Evolutionary conservation across 2,113 vertebrate species (phyloP), one percentile per base, ranked within the genome.

Genomic region (Albula goreensis): DNA sequence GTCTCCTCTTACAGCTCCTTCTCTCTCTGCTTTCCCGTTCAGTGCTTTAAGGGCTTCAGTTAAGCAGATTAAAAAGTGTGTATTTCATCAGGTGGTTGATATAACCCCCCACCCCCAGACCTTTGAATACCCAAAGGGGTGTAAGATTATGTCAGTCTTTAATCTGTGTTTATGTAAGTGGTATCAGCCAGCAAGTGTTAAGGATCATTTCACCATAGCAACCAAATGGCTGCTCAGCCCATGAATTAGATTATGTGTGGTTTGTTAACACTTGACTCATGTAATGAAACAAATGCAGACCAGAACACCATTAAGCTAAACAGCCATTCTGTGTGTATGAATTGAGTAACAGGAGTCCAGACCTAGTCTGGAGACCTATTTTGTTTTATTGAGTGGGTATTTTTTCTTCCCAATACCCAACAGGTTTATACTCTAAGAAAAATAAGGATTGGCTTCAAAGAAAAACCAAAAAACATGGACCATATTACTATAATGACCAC

Each of bases 401-500:
- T 6, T 22, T 78, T 2, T 31, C 48, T 51, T 15, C 41, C 78
- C 50, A 12, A n/a, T 63, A 13, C 19, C 49, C 22, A 0, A n/a
- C 83, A 22, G 19, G 22, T 19, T 70, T 57, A 2, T 56, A 80
- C 31, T 19, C 15, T 17, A 51, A 52, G 12, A 19, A 77, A 2
- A 48, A 49, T 31, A 51, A 15, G 56, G 3, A 50, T 84, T n/a
- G 22, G 15, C 41, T 52, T 41, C 2, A 70, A 70, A 83, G 10
- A 0, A 84, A 63, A 84, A 19, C 82, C 85, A 81, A 82, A 83
- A 70, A 82, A 51, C 12, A 70, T 31, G n/a, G 22, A 12, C 70
- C 83, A 15, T 87, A 66, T 70, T 79, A 53, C 63, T 85, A 60
- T 74, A 83, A 87, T 85, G 53, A 88, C 60, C n/a, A 17, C 50